Evolutionary conservation across 2,888 invertebrate species (phyloP), one percentile per base, ranked within the genome.

Genomic region (Eupeodes latifasciatus): DNA sequence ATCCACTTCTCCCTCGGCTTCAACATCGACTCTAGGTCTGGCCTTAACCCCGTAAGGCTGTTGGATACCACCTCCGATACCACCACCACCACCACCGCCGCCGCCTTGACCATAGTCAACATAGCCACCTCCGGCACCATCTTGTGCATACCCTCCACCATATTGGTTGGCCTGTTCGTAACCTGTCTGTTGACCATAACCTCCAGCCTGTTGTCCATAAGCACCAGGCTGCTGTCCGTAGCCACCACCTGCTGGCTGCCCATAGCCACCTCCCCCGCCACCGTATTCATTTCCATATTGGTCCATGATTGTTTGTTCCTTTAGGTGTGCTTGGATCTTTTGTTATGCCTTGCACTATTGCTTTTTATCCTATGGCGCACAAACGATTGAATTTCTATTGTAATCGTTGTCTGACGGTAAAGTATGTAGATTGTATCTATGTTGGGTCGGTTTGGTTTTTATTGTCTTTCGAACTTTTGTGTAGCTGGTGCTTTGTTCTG

Each of bases 1-100:
- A 94, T 98, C 98, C 89, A 98, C 98, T 94, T 97, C 97, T 89
- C 98, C 98, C 91, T 95, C 94, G 90, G 97, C 98, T 90, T 97
- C 96, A 12, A 98, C 97, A 94, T 97, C 96, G 82, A 98, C 98
- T 93, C 96, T 95, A 72, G 98, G 98, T 90, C 98, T 93, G 10
- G 93, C 94, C 55, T 94, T 94, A 59, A 90, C 90, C 9, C 91
- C 91, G 80, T 85, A 90, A 0, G 90, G 90, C 72, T 90, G 91
- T 71, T 90, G 91, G 34, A 74, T 61, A 6, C 84, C 85, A 11
- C 81, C 81, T 59, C 59, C 40, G 6, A 40, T 9, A 40, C 40
- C 59, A 36, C 34, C 59, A 16, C 34, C 59, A 36, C 34, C 59
- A 16, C 34, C 83, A 49, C 57, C 81, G 11, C 55, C 77, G 14